Base-by-base conservation (phyloP, 2,797 vertebrate genomes). In the Pseudochirops cupreus region DNA sequence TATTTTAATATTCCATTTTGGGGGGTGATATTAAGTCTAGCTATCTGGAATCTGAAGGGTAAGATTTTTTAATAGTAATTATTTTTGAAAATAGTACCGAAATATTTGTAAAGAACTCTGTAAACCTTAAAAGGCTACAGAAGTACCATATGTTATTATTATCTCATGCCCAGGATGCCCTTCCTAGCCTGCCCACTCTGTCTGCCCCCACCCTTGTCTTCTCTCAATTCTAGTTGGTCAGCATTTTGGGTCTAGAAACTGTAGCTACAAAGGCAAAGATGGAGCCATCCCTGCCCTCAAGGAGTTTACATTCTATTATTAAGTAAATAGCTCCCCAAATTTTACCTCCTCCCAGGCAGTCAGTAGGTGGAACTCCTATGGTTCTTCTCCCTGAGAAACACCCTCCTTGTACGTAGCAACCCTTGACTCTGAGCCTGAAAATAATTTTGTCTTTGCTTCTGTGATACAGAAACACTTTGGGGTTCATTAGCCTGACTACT, bases 1-100 rank as follows among this genome's bases (percentile, higher is more conserved):
- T 74, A 90, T 46, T 59, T 87, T 94, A 97, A 92, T 94, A 94
- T 94, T 90, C 54, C 16, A 96, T 91, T 94, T 52, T 46, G 21
- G 74, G 74, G 74, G 39, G 97, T 96, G 96, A 96, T 96, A 96
- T 96, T 97, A 97, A 97, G 74, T 97, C 54, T 56, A 93, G 96
- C 53, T 54, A 54, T 95, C 56, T 9, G 59, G 96, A 95, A 97
- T 95, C 92, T 94, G 39, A 93, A 91, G 96, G 52, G 52, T 92
- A 95, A 95, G 94, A 96, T 95, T 95, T 96, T 92, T 97, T 96
- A 94, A 97, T 94, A 39, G 16, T 9, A 39, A 74, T 74, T 31
- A 95, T 96, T 94, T 95, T 96, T 93, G 10, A 5, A 91, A 93
- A 96, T 74, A 96, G 95, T 26, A 46, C 46, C 21, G 50, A 50